Conservation (phyloP, 2,797 vertebrate genomes). For the Lates japonicus region DNA sequence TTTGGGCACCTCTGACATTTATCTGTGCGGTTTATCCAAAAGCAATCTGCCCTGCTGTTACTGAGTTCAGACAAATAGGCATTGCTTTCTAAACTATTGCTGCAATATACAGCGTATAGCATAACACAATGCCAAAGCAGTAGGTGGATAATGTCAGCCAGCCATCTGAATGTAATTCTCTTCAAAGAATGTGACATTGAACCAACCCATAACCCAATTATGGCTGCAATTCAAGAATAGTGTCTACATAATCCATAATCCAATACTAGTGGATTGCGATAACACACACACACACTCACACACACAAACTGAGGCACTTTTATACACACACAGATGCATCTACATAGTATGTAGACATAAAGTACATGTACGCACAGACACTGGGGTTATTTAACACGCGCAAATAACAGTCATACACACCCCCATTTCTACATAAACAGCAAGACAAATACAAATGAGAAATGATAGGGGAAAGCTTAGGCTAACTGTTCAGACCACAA, state of each 20-base stretch:
- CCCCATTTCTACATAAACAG: background rate
- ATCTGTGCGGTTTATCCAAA: constrained; percentile 53
- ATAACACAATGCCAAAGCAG: background rate
- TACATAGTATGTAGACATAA: background rate
- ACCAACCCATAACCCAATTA: constrained; percentile 57
- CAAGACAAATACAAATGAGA: background rate
- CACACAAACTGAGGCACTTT: background rate
- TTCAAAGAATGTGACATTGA: constrained; percentile 56
- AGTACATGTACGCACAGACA: constrained; percentile 1
- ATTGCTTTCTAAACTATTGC: constrained; percentile 34
- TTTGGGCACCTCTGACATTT: constrained; percentile 59
- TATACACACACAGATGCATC: constrained; percentile 3
- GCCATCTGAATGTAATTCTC: constrained; percentile 38
- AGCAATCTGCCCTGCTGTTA: constrained; percentile 53
- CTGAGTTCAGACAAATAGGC: constrained; percentile 53
- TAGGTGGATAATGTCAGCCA: constrained; percentile 47
- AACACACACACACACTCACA: background rate
- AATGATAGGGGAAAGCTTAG: background rate
- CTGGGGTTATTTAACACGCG: background rate
- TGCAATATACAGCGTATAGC: constrained; percentile 33
- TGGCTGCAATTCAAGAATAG: constrained; percentile 41
- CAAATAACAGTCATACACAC: background rate
- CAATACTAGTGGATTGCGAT: constrained; percentile 9
- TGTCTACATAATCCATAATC: constrained; percentile 48
- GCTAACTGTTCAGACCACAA: background rate